phyloP scores from a whole-genome alignment of 2,888 invertebrate genomes.

The Drosophila algonquin region DNA sequence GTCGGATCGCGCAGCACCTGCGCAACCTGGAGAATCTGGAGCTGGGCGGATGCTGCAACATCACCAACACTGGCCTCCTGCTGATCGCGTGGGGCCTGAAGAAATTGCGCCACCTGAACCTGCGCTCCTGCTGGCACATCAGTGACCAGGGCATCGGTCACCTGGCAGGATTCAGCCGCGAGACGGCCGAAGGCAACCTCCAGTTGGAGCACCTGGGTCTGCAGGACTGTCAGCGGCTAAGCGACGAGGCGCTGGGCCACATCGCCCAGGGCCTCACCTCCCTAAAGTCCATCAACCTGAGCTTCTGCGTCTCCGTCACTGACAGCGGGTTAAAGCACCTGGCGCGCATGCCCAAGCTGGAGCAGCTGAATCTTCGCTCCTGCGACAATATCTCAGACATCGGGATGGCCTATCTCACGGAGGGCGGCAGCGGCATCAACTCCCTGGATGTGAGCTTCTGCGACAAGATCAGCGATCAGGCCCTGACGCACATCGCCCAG shows the following conservation, averaged over 20 bases:
- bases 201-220: conserved; percentile 93
- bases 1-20: conserved; percentile 92
- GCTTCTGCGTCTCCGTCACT: conserved; percentile 97
- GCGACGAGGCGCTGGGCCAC: conserved; percentile 95
- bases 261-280: conserved; percentile 92
- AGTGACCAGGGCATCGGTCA: conserved; percentile 96
- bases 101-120: conserved; percentile 92
- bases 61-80: conserved; percentile 94
- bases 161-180: conserved; percentile 89
- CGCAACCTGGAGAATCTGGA: conserved; percentile 94
- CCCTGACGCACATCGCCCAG: conserved; percentile 94
- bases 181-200: conserved; percentile 88
- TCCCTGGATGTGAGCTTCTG: conserved; percentile 97
- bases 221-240: conserved; percentile 97
- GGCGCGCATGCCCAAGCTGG: conserved; percentile 92
- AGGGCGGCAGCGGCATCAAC: conserved; percentile 92
- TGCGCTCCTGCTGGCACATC: conserved; percentile 96
- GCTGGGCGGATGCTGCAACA: conserved; percentile 95
- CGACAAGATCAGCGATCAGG: conserved; percentile 97
- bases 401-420: conserved; percentile 95
- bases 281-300: conserved; percentile 94
- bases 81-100: conserved; percentile 94
- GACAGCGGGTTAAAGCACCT: conserved; percentile 95
- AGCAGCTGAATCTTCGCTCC: conserved; percentile 94
- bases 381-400: conserved; percentile 97